Conservation (phyloP, 2,113 vertebrate species). For the Machaerirhynchus nigripectus region DNA sequence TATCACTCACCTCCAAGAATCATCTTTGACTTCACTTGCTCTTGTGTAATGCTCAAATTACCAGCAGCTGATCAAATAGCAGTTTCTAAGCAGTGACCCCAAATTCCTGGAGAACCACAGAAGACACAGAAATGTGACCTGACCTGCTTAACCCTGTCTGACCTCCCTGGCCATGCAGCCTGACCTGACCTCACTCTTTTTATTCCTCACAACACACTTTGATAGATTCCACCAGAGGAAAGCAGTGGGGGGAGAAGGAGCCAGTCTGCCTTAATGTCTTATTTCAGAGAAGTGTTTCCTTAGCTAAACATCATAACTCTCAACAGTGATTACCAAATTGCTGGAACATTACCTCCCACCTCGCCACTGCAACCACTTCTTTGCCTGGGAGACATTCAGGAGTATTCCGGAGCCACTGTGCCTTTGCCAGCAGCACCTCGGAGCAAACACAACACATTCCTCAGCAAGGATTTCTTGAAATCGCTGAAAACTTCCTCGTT, state of each 20-base stretch:
- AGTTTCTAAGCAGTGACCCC: slow-evolving; percentile 55
- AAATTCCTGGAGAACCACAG: slow-evolving; percentile 38
- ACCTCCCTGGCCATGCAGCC: slow-evolving; percentile 30
- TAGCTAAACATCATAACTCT: slow-evolving; percentile 16
- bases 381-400: not conserved
- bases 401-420: not conserved
- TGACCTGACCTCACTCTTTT: slow-evolving; percentile 36
- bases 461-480: not conserved
- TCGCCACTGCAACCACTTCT: not conserved
- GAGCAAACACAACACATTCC: not conserved
- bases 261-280: slow-evolving; percentile 5
- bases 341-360: slow-evolving; percentile 48
- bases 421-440: not conserved
- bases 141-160: slow-evolving; percentile 65
- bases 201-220: slow-evolving; percentile 27
- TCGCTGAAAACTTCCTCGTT: not conserved
- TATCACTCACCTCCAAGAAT: slow-evolving; percentile 60
- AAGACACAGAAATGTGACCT: slow-evolving; percentile 60
- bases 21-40: slow-evolving; percentile 67
- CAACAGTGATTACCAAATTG: slow-evolving; percentile 40
- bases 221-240: slow-evolving; percentile 28
- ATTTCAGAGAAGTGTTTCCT: slow-evolving; percentile 45
- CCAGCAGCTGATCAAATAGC: slow-evolving; percentile 78
- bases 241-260: not conserved
- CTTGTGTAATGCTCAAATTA: slow-evolving; percentile 70